phyloP scores from a whole-genome alignment of 1,140 invertebrate species.

The Bombus confusus region DNA sequence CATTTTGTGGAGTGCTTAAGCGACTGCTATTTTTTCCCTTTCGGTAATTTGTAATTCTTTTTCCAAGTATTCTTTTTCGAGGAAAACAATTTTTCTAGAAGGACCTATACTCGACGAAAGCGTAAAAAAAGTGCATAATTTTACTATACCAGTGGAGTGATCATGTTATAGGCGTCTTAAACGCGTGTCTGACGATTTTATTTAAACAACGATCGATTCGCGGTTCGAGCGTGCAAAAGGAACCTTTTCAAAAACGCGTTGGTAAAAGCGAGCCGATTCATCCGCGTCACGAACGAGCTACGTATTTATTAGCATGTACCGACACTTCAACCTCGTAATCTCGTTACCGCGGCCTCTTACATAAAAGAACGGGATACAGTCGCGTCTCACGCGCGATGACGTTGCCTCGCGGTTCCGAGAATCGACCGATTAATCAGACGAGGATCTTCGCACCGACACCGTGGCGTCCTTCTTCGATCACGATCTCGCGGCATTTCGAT shows the following conservation, averaged over 20 bases:
- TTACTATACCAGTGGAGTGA: no score
- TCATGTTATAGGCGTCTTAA: no score
- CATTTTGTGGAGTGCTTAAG: neutral
- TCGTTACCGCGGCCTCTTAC: conserved; percentile 51
- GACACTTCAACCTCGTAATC: conserved; percentile 53
- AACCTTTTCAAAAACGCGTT: neutral
- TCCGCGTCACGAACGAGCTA: conserved; percentile 22
- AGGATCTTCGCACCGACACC: conserved; percentile 30
- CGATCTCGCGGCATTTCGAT: conserved; percentile 14
- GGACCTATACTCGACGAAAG: no score
- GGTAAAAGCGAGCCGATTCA: neutral
- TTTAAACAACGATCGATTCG: no score
- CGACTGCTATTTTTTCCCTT: neutral
- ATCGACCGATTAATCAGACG: conserved; percentile 32
- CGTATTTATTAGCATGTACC: conserved; percentile 48
- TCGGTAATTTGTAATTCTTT: neutral
- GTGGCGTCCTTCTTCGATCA: conserved; percentile 24
- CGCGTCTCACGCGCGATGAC: conserved; percentile 35
- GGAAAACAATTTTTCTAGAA: neutral
- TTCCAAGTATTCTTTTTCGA: no score
- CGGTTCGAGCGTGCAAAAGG: neutral
- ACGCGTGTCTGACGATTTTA: no score
- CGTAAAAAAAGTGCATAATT: no score
- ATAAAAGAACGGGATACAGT: conserved; percentile 41
- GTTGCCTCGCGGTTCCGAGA: conserved; percentile 30